These are phyloP conservation scores for Microchrysa polita DNA, from an alignment of 2,888 invertebrate species.

Conservation along the genomic window DNA sequence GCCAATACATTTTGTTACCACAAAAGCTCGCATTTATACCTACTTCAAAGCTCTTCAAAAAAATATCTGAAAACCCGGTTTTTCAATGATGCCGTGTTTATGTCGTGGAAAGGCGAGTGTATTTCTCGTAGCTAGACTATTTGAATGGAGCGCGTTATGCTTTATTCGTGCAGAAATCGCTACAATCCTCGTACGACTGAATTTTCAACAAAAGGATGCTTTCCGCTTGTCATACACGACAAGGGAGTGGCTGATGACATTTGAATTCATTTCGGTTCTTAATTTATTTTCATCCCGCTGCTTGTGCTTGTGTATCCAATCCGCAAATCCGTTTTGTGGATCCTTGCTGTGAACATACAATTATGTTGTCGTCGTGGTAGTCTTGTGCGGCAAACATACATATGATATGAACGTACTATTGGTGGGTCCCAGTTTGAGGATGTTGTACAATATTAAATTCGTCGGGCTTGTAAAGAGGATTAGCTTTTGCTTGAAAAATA, in stretches of 20 bases:
- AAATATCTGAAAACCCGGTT: slow-evolving; percentile 7
- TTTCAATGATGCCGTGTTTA: slow-evolving; percentile 10
- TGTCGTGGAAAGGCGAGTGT: slow-evolving; percentile 17
- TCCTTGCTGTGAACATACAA: neutral
- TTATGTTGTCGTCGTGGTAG: neutral
- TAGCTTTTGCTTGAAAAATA: no score
- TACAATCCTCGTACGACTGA: slow-evolving; percentile 9
- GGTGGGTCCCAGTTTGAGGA: no score
- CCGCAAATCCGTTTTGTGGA: neutral
- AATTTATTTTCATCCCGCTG: slow-evolving; percentile 42
- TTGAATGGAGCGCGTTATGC: slow-evolving; percentile 13
- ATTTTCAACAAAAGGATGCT: slow-evolving; percentile 17
- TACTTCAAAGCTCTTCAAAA: neutral
- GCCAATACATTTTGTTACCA: neutral
- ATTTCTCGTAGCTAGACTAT: slow-evolving; percentile 20
- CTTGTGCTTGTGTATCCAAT: slow-evolving; percentile 4
- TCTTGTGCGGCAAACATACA: no score
- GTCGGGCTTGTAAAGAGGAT: no score
- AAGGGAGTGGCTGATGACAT: slow-evolving; percentile 44
- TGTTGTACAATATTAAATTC: no score
- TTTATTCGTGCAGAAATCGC: slow-evolving; percentile 19
- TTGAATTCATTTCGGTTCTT: slow-evolving; percentile 46
- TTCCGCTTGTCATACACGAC: slow-evolving; percentile 43
- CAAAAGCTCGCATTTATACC: neutral
- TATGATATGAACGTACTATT: no score